Conservation (phyloP, 2,888 invertebrate genomes). For the Acholoe squamosa region DNA sequence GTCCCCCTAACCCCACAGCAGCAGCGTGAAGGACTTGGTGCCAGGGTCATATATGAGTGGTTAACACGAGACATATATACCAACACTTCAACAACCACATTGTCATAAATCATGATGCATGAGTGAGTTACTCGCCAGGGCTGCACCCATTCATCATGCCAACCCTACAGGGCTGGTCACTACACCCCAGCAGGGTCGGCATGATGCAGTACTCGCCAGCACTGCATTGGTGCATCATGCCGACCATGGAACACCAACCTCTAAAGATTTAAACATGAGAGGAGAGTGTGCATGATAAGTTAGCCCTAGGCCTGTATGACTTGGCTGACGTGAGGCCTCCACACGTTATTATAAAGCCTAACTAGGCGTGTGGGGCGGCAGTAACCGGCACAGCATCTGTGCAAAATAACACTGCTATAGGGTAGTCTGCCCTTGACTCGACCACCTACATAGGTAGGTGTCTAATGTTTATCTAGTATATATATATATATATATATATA, state of each 20-base stretch:
- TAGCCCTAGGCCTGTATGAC: neutral
- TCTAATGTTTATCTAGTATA: neutral
- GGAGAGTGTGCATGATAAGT: neutral
- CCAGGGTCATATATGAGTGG: no score
- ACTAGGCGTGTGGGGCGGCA: neutral
- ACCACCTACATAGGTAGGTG: neutral
- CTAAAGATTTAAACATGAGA: neutral
- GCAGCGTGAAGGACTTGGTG: no score
- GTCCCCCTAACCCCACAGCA: no score
- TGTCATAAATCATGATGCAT: no score
- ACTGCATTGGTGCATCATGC: no score
- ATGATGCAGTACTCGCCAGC: no score
- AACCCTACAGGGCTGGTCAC: no score
- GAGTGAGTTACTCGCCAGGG: no score
- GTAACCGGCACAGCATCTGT: conserved; percentile 13
- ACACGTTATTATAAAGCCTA: neutral
- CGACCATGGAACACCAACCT: neutral
- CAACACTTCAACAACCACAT: no score
- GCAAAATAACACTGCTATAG: neutral
- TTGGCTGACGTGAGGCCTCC: conserved; percentile 6
- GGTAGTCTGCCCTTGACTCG: neutral
- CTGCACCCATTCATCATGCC: no score
- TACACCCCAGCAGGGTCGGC: no score
- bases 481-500: neutral
- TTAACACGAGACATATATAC: no score